A percentile compares a stretch with the other conserved stretches of the same genome.
Evolutionary conservation across 2,113 vertebrate species (phyloP).

Genomic region (Lonchura striata): DNA sequence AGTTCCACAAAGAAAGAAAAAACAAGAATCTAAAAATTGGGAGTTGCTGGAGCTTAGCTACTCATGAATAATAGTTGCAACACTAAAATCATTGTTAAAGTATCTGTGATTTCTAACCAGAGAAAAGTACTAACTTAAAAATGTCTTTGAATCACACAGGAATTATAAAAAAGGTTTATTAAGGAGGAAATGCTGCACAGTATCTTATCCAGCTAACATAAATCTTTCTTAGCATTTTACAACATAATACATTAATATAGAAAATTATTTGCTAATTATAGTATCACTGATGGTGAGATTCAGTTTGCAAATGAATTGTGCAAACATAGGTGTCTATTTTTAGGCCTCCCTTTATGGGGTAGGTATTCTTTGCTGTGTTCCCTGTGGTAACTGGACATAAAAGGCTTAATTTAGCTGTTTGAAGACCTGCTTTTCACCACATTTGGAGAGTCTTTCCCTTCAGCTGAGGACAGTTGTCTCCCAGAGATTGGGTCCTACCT

Average conservation of each 20-base stretch:
- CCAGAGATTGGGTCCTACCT: background rate
- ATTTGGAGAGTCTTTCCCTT: background rate
- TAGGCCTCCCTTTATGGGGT: background rate
- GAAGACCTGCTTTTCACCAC: background rate
- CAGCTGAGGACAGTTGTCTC: background rate
- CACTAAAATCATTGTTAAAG: background rate
- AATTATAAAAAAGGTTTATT: background rate
- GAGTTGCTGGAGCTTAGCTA: background rate
- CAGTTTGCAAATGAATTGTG: background rate
- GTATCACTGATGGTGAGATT: background rate
- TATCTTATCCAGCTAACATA: background rate
- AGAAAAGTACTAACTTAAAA: background rate
- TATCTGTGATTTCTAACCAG: background rate
- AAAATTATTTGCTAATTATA: background rate
- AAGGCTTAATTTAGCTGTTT: background rate
- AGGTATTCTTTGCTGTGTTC: background rate
- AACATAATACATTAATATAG: background rate
- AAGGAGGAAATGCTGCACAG: background rate
- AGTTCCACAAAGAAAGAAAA: background rate
- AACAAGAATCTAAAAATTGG: background rate
- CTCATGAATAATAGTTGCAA: background rate
- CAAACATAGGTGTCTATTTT: background rate
- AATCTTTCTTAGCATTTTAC: background rate
- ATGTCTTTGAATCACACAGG: background rate
- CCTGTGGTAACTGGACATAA: background rate